A percentile compares a stretch with the other conserved stretches of the same genome.
Conservation (phyloP, 2,888 invertebrate genomes). For the Tuberolachnus salignus region DNA sequence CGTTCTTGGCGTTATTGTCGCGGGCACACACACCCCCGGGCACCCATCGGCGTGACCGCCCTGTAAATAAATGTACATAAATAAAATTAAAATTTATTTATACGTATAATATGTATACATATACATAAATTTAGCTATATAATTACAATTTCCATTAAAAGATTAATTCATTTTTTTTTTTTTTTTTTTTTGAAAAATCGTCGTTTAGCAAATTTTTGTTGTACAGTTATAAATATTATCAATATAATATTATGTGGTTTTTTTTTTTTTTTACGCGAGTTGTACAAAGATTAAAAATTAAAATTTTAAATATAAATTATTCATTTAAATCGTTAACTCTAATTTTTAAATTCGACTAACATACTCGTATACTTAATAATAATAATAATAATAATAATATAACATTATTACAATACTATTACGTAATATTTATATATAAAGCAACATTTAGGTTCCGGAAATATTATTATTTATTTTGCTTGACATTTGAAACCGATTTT, state of each 20-base stretch:
- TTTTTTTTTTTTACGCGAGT: constrained; percentile 36
- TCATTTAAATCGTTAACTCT: constrained; percentile 3
- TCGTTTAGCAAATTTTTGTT: constrained; percentile 43
- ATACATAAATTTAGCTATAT: neutral
- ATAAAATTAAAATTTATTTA: neutral
- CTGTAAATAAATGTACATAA: neutral
- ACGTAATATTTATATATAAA: neutral
- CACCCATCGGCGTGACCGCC: neutral
- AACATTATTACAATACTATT: neutral
- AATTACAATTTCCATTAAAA: constrained; percentile 18
- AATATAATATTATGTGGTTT: constrained; percentile 42
- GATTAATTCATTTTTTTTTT: constrained; percentile 14
- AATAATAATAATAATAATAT: neutral
- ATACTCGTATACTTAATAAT: too few relatives aligned
- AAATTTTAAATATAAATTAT: constrained; percentile 15
- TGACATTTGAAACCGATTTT: constrained; percentile 11
- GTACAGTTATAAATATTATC: constrained; percentile 31
- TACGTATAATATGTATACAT: neutral
- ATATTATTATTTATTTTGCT: constrained; percentile 15
- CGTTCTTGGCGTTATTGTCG: too few relatives aligned
- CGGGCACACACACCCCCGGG: too few relatives aligned
- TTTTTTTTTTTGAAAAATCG: constrained; percentile 32
- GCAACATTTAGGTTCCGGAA: constrained; percentile 31
- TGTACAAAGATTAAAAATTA: constrained; percentile 18
- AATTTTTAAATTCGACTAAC: constrained; percentile 19